Evolutionary conservation across 1,140 invertebrate species (phyloP).

Genomic region (Eueides isabella): DNA sequence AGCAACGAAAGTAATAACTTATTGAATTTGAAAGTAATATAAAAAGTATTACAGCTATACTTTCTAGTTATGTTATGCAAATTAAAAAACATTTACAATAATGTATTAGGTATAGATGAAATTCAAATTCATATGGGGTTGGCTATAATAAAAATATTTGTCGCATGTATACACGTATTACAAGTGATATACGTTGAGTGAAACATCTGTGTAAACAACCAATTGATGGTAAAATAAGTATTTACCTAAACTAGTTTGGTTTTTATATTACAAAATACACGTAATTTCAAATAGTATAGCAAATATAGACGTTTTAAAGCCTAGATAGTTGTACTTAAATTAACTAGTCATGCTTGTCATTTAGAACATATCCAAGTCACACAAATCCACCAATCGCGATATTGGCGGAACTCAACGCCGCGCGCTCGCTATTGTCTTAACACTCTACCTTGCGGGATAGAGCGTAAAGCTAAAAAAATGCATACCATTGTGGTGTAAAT

Average conservation of each 20-base stretch:
- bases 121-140: not conserved
- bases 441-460: too few relatives aligned
- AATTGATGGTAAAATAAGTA: not conserved
- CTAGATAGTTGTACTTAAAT: too few relatives aligned
- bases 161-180: not conserved
- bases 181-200: slow-evolving; percentile 7
- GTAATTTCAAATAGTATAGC: not conserved
- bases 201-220: slow-evolving; percentile 7
- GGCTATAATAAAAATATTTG: slow-evolving; percentile 24
- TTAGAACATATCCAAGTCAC: too few relatives aligned
- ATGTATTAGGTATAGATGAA: not conserved
- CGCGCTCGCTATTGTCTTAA: too few relatives aligned
- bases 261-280: not conserved
- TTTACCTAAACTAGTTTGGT: not conserved
- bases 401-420: too few relatives aligned
- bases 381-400: too few relatives aligned
- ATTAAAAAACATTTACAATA: slow-evolving; percentile 17
- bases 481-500: too few relatives aligned
- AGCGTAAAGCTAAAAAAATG: too few relatives aligned
- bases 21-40: slow-evolving; percentile 32
- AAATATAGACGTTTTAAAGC: too few relatives aligned
- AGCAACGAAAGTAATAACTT: slow-evolving; percentile 27
- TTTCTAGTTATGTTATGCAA: slow-evolving; percentile 30
- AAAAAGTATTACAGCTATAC: slow-evolving; percentile 30
- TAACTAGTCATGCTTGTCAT: too few relatives aligned